Conservation (phyloP, 2,113 vertebrate genomes). For the Tauraco erythrolophus region DNA sequence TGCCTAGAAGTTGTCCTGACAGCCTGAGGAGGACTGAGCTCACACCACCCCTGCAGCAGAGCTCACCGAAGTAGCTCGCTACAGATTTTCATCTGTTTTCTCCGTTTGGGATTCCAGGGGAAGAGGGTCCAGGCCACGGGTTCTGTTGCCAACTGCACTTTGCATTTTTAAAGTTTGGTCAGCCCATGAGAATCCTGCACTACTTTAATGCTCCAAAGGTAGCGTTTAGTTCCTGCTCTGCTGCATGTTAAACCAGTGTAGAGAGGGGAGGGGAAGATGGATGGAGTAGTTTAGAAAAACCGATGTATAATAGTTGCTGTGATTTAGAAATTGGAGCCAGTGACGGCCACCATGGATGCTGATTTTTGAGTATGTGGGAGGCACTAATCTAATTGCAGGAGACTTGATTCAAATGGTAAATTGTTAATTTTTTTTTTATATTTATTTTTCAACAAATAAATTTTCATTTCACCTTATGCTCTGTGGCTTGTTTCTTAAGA, state of each 20-base stretch:
- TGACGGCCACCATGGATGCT: background rate
- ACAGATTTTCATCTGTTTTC: background rate
- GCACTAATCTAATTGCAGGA: background rate
- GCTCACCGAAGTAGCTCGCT: background rate
- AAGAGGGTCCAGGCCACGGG: background rate
- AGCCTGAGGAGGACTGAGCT: background rate
- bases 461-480: constrained; percentile 38
- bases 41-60: background rate
- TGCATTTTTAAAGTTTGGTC: background rate
- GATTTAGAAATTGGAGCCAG: background rate
- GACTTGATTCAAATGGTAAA: background rate
- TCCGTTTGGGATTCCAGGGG: background rate
- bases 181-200: background rate
- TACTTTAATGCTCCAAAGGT: background rate
- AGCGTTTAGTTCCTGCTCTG: background rate
- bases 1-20: background rate
- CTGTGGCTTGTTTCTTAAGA: constrained; percentile 38
- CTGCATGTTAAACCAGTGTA: background rate
- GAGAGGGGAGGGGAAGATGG: background rate
- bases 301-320: background rate
- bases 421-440: constrained; percentile 48
- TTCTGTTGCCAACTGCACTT: background rate
- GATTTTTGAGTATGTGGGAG: background rate
- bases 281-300: background rate
- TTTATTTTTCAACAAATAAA: constrained; percentile 71